Base-by-base conservation (phyloP, 2,888 invertebrate genomes). In the Philereme transversata region DNA sequence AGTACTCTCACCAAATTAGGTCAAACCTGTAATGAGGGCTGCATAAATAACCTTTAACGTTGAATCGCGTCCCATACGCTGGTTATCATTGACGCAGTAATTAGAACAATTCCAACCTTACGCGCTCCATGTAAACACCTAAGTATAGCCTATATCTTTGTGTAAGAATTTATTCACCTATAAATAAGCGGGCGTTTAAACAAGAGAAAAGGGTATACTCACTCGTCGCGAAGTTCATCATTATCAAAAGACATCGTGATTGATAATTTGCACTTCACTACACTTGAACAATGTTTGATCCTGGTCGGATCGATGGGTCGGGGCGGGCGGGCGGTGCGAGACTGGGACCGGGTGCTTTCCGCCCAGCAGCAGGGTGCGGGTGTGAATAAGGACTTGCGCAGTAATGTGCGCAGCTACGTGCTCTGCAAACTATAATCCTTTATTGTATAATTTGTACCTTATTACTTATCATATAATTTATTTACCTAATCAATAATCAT, bases 181-280 rank as follows among this genome's bases (percentile, higher is more conserved):
- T 22, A 7, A 6, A 7, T 45, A 7, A 6, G n/a, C 22, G 7
- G 45, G 7, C 11, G 22, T 5, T 8, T 22, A 22, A 22, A 45
- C 45, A 7, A 10, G 8, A 22, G 7, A 40, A 33, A 55, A 47
- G 34, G 47, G 8, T 11, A 52, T 87, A 95, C 95, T 95, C 86
- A 95, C 95, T 95, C 95, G 78, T 95, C 95, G 64, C 94, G 89
- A 69, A 95, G 94, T 78, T 95, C 95, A 73, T 95, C 95, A 66
- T 94, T 94, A 72, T 93, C 93, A 77, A 95, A 90, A 66, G 95
- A 94, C 93, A 93, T 93, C 58, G 69, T 82, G 70, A 68, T 52
- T 68, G 65, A 69, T 54, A 48, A 72, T 69, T 62, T 65, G 66
- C 70, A 71, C 70, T 74, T 73, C 81, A 84, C 86, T 78, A 74